Conservation (phyloP, 2,113 vertebrate species). For the Furnarius figulus region DNA sequence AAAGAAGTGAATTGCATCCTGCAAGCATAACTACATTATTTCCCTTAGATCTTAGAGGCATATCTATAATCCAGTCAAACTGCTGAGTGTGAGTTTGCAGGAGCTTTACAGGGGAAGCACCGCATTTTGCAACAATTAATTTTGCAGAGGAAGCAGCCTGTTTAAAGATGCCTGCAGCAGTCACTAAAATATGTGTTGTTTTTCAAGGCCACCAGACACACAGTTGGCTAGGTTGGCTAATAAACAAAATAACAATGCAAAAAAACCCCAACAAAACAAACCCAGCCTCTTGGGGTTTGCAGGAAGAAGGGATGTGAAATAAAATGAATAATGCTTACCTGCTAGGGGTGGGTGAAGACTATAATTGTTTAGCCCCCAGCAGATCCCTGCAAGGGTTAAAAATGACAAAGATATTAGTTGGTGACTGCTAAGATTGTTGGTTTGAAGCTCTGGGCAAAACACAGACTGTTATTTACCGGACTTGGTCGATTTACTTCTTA, state of each 20-base stretch:
- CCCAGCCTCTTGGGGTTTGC: slow-evolving; percentile 68
- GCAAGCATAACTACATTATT: slow-evolving; percentile 29
- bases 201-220: slow-evolving; percentile 77
- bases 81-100: slow-evolving; percentile 70
- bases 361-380: slow-evolving; percentile 80
- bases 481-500: slow-evolving; percentile 88
- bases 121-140: slow-evolving; percentile 78
- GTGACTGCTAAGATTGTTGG: slow-evolving; percentile 74
- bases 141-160: slow-evolving; percentile 80
- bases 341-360: slow-evolving; percentile 74
- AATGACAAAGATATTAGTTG: slow-evolving; percentile 79
- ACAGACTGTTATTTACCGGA: slow-evolving; percentile 85
- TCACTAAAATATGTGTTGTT: slow-evolving; percentile 75
- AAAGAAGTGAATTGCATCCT: slow-evolving; percentile 7
- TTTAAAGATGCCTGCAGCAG: slow-evolving; percentile 76
- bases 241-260: slow-evolving; percentile 77
- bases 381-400: slow-evolving; percentile 80
- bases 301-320: slow-evolving; percentile 62
- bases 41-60: slow-evolving; percentile 38
- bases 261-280: neutral
- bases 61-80: slow-evolving; percentile 53
- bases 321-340: slow-evolving; percentile 81
- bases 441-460: slow-evolving; percentile 80
- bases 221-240: slow-evolving; percentile 74
- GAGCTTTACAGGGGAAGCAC: slow-evolving; percentile 64